These are phyloP conservation scores for Neuroscelio doddi DNA, from an alignment of 2,888 invertebrate genomes.

Conservation along the genomic window DNA sequence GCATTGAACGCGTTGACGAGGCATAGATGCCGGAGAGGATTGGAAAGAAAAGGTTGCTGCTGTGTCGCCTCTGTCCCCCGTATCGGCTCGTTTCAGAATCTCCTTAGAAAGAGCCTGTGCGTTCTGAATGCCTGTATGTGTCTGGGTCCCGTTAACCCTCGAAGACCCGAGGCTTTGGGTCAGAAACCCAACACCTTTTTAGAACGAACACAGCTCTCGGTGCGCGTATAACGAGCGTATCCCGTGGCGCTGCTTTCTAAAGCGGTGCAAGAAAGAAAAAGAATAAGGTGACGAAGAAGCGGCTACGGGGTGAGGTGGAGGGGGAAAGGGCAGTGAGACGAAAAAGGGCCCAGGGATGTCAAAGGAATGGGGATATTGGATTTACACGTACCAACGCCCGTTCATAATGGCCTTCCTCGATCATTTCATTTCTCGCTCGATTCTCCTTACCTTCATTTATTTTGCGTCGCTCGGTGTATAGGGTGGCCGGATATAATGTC, in stretches of 20 bases:
- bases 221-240: conserved; percentile 60
- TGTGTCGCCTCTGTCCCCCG: conserved; percentile 5
- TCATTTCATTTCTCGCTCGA: conserved; percentile 49
- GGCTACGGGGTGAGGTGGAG: conserved; percentile 39
- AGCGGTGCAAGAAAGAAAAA: conserved; percentile 51
- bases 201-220: conserved; percentile 41
- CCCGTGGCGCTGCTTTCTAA: conserved; percentile 56
- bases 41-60: conserved; percentile 21
- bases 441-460: conserved; percentile 28
- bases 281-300: conserved; percentile 41
- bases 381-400: conserved; percentile 65
- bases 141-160: conserved; percentile 4
- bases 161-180: conserved; percentile 55
- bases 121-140: conserved; percentile 18
- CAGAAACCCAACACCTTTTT: conserved; percentile 66
- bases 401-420: conserved; percentile 55
- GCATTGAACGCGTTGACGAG: conserved; percentile 57
- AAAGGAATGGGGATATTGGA: conserved; percentile 62
- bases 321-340: conserved; percentile 27
- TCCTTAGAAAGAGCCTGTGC: conserved; percentile 9
- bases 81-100: neutral
- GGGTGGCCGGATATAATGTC: too few species aligned
- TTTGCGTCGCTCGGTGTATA: conserved; percentile 8
- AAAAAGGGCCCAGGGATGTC: conserved; percentile 28
- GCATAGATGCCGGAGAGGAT: conserved; percentile 23